These are phyloP conservation scores for Cheilosia urbana DNA, from an alignment of 2,888 invertebrate genomes.

Conservation along the genomic window DNA sequence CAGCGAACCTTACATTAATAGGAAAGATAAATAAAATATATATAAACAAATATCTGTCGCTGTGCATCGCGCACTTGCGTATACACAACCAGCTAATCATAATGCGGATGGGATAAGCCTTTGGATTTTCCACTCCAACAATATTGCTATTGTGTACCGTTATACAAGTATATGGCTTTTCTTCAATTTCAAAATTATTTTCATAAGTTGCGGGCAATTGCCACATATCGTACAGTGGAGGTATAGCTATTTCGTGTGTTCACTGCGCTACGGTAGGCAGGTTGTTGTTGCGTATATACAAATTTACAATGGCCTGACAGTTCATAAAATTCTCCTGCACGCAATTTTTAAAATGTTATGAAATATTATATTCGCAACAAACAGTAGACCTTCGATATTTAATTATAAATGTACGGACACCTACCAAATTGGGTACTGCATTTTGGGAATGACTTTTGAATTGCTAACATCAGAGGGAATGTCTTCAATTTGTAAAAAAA, in stretches of 20 bases:
- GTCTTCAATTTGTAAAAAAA: too few relatives aligned
- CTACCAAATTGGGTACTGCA: neutral
- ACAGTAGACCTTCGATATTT: neutral
- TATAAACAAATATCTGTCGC: slow-evolving; percentile 53
- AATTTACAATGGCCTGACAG: neutral
- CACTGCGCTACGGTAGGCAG: neutral
- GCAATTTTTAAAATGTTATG: slow-evolving; percentile 2
- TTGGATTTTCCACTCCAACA: slow-evolving; percentile 55
- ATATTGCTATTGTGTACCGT: slow-evolving; percentile 6
- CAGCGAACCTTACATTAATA: slow-evolving; percentile 72
- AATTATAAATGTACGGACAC: neutral
- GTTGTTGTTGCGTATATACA: neutral
- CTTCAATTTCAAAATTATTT: slow-evolving; percentile 68
- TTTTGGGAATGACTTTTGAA: too few relatives aligned
- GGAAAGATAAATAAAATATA: slow-evolving; percentile 64
- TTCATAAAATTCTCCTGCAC: slow-evolving; percentile 7
- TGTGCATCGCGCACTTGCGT: slow-evolving; percentile 61
- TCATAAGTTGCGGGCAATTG: slow-evolving; percentile 38
- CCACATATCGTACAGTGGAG: slow-evolving; percentile 10
- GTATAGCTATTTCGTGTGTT: slow-evolving; percentile 24
- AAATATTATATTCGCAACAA: neutral
- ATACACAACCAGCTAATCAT: slow-evolving; percentile 31
- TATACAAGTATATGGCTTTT: slow-evolving; percentile 17
- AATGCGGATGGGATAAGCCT: slow-evolving; percentile 33
- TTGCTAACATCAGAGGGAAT: too few relatives aligned